phyloP scores from a whole-genome alignment of 2,113 vertebrate genomes.

The Spea multiplicata region DNA sequence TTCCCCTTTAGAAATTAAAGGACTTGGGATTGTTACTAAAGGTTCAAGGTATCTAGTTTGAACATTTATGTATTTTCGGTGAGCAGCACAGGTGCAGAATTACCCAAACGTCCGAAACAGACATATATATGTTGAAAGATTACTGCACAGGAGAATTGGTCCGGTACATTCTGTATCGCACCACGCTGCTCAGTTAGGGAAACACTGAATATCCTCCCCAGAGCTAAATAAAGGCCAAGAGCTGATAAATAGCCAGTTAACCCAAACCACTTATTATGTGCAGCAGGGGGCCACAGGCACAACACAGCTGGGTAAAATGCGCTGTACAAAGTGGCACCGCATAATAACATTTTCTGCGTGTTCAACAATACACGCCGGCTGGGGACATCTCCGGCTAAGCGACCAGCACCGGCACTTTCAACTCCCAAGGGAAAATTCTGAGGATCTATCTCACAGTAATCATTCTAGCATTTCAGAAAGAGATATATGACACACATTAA shows the following conservation, averaged over 20 bases:
- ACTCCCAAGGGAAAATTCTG: neutral
- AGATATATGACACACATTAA: neutral
- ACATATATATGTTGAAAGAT: too few relatives aligned
- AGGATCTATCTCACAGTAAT: neutral
- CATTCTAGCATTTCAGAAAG: neutral
- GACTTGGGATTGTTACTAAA: too few relatives aligned
- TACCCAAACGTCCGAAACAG: too few relatives aligned
- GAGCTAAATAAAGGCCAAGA: neutral
- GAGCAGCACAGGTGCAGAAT: too few relatives aligned
- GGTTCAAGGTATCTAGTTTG: too few relatives aligned
- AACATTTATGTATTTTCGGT: too few relatives aligned
- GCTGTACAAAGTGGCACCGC: constrained; percentile 6
- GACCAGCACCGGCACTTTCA: neutral
- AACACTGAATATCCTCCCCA: neutral
- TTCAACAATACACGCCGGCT: neutral
- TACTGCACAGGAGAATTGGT: too few relatives aligned
- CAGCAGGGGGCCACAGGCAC: constrained; percentile 20
- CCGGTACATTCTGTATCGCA: neutral
- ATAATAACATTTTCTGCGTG: too few relatives aligned
- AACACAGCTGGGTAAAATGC: constrained; percentile 12
- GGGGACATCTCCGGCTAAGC: neutral
- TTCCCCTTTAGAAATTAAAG: too few relatives aligned
- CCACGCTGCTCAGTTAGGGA: neutral
- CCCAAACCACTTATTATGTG: constrained; percentile 10
- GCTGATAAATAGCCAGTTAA: constrained; percentile 14